phyloP scores from a whole-genome alignment of 2,888 invertebrate genomes.

The Cantharis lateralis region DNA sequence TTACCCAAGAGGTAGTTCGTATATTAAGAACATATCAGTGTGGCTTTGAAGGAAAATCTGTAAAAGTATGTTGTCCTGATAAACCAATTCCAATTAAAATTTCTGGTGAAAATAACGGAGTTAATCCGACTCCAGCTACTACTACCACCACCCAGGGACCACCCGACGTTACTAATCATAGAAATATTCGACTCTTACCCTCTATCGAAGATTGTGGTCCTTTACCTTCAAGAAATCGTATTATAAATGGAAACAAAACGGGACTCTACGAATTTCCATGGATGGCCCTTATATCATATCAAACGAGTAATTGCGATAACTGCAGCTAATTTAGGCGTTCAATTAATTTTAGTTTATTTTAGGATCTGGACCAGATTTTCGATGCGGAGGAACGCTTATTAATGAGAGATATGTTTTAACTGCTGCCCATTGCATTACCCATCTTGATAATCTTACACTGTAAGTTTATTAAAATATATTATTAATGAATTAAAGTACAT shows the following conservation, averaged over 20 bases:
- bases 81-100: background rate
- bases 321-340: background rate
- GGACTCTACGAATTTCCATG: conserved; percentile 71
- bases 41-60: background rate
- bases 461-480: conserved; percentile 35
- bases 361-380: conserved; percentile 35
- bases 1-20: background rate
- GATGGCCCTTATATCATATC: conserved; percentile 74
- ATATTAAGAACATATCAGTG: background rate
- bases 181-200: background rate
- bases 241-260: conserved; percentile 60
- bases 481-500: too few species aligned
- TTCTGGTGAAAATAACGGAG: too few species aligned
- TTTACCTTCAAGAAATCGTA: background rate
- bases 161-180: conserved; percentile 1
- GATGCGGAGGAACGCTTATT: conserved; percentile 60
- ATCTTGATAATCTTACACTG: conserved; percentile 41
- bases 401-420: conserved; percentile 61
- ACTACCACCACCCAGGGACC: too few species aligned
- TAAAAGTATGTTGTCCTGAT: conserved; percentile 3
- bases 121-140: too few species aligned
- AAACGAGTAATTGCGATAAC: conserved; percentile 26
- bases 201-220: background rate
- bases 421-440: conserved; percentile 62
- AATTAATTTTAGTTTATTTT: background rate